These are phyloP conservation scores for Odontomachus brunneus DNA, from an alignment of 1,140 invertebrate species.

Conservation along the genomic window DNA sequence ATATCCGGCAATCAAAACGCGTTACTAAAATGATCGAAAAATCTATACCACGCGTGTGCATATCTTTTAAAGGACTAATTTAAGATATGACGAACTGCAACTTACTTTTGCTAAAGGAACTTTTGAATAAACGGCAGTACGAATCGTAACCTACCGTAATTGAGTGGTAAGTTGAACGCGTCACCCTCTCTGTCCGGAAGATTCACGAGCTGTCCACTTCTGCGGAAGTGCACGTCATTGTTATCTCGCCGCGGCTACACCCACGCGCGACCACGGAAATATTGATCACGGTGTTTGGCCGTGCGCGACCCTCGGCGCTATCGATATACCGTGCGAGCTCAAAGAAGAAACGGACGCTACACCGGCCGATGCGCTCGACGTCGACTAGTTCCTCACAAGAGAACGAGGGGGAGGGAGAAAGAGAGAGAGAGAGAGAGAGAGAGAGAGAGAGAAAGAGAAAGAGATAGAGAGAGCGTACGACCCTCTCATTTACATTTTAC, in stretches of 20 bases:
- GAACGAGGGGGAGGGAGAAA: too few relatives aligned
- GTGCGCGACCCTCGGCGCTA: conserved; percentile 54
- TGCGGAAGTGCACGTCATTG: not conserved
- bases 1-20: not conserved
- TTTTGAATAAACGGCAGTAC: too few relatives aligned
- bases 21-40: not conserved
- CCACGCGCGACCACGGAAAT: conserved; percentile 46
- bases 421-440: not conserved
- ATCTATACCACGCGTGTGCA: not conserved
- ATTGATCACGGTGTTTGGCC: conserved; percentile 41
- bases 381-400: not conserved
- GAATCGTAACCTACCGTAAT: too few relatives aligned
- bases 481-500: conserved; percentile 48
- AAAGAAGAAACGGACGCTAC: conserved; percentile 21
- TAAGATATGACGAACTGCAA: not conserved
- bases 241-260: conserved; percentile 2
- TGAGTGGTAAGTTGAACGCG: too few relatives aligned
- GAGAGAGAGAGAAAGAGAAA: too few relatives aligned
- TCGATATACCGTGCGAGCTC: conserved; percentile 27
- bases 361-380: not conserved
- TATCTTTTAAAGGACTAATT: not conserved
- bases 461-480: not conserved
- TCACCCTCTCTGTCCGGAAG: not conserved
- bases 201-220: not conserved
- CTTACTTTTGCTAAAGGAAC: too few relatives aligned